A percentile compares a stretch with the other conserved stretches of the same genome.
Evolutionary conservation across 2,113 vertebrate genomes (phyloP).

Genomic region (Oryzias javanicus): DNA sequence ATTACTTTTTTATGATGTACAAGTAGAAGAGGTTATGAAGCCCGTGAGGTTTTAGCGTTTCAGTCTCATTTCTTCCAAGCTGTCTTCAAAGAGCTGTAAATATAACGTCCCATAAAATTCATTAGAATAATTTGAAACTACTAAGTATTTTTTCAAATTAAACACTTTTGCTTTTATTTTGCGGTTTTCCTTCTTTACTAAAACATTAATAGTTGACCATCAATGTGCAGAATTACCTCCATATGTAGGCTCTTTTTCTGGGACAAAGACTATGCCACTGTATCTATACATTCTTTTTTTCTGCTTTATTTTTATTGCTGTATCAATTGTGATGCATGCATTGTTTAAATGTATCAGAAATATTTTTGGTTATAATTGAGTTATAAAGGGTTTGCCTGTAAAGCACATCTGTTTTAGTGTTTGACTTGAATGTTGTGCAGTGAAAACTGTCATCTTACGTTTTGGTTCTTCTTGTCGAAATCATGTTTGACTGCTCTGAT

Average conservation of each 20-base stretch:
- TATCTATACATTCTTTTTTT: not conserved
- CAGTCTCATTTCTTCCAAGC: not conserved
- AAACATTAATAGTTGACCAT: too few relatives aligned
- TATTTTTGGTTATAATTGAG: not conserved
- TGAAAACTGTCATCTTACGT: constrained; percentile 21
- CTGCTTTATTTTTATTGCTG: not conserved
- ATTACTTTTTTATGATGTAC: too few relatives aligned
- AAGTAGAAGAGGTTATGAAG: not conserved
- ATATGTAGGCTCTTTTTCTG: too few relatives aligned
- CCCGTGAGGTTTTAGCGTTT: not conserved
- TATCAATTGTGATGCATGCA: too few relatives aligned
- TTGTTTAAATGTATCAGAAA: too few relatives aligned
- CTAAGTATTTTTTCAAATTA: not conserved
- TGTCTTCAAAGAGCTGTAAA: constrained; percentile 1
- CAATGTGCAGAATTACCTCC: too few relatives aligned
- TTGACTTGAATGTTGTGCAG: constrained; percentile 4
- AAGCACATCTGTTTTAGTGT: constrained; percentile 8
- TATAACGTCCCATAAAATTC: too few relatives aligned
- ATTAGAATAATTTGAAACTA: too few relatives aligned
- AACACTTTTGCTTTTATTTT: not conserved
- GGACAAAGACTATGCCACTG: too few relatives aligned
- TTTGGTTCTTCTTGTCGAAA: constrained; percentile 19
- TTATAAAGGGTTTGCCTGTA: not conserved
- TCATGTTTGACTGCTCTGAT: constrained; percentile 15
- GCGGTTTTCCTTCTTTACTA: not conserved